A percentile compares a stretch with the other conserved stretches of the same genome.
phyloP scores from a whole-genome alignment of 2,888 invertebrate species.

The Ectemnius continuus region DNA sequence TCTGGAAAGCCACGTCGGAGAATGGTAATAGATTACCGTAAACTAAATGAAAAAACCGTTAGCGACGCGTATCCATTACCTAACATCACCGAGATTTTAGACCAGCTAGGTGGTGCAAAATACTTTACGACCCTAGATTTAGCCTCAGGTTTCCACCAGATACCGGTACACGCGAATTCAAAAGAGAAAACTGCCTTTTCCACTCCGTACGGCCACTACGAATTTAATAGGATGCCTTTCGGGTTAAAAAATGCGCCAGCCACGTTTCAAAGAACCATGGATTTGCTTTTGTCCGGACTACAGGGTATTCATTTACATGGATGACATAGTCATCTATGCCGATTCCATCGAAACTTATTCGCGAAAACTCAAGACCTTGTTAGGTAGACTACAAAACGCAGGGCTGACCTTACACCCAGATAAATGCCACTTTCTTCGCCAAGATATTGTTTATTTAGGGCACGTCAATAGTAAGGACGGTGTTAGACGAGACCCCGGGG shows the following conservation, averaged over 20 bases:
- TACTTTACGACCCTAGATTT: not conserved
- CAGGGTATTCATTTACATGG: slow-evolving; percentile 1
- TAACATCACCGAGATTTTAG: no score
- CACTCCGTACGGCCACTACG: not conserved
- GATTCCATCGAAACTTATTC: not conserved
- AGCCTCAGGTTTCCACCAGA: not conserved
- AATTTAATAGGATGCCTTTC: not conserved
- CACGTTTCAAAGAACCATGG: not conserved
- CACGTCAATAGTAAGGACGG: not conserved
- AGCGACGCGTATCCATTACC: no score
- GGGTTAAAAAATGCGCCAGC: not conserved
- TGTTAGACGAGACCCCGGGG: not conserved
- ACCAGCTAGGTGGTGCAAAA: slow-evolving; percentile 1
- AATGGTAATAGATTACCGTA: no score
- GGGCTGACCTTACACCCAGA: not conserved
- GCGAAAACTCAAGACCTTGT: not conserved
- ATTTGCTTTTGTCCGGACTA: not conserved
- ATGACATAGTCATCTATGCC: no score
- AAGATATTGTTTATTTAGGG: not conserved
- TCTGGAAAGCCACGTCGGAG: no score
- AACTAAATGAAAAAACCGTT: no score
- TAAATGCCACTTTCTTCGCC: not conserved
- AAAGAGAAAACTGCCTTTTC: not conserved
- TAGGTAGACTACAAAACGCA: not conserved
- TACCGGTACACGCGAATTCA: not conserved